phyloP scores from a whole-genome alignment of 2,113 vertebrate species.

The Tyrannus savana region DNA sequence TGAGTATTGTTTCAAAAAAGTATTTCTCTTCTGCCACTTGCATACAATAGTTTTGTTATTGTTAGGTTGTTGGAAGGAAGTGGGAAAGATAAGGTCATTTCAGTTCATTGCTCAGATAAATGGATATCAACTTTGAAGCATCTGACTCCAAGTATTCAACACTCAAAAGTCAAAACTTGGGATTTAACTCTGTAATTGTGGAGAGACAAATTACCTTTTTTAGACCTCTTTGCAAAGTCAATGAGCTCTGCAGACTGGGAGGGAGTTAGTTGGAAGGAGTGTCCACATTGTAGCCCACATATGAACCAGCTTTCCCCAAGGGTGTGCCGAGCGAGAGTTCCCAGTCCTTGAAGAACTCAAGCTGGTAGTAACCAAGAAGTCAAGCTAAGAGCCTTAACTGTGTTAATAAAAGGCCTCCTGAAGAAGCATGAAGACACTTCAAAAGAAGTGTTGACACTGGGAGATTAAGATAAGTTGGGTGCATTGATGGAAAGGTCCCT shows the following conservation, averaged over 20 bases:
- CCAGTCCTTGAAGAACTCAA: background rate
- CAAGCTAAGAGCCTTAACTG: background rate
- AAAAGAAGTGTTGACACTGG: background rate
- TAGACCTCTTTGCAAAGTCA: background rate
- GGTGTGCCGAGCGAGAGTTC: background rate
- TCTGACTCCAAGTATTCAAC: background rate
- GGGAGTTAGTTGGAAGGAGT: background rate
- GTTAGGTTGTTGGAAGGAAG: constrained; percentile 25
- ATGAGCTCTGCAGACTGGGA: background rate
- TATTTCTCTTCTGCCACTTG: constrained; percentile 7
- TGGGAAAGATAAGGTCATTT: constrained; percentile 2
- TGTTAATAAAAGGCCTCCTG: background rate
- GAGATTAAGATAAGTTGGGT: background rate
- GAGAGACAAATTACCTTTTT: background rate
- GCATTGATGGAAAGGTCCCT: background rate
- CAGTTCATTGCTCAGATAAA: constrained; percentile 17
- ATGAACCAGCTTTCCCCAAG: background rate
- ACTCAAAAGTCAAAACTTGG: background rate
- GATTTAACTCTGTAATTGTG: background rate
- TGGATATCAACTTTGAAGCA: background rate
- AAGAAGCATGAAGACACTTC: background rate
- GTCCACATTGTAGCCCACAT: accelerated
- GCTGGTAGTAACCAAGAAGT: background rate
- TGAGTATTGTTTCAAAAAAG: constrained; percentile 38
- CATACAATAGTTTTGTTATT: constrained; percentile 27